phyloP scores from a whole-genome alignment of 2,113 vertebrate species.

The Agapornis roseicollis region DNA sequence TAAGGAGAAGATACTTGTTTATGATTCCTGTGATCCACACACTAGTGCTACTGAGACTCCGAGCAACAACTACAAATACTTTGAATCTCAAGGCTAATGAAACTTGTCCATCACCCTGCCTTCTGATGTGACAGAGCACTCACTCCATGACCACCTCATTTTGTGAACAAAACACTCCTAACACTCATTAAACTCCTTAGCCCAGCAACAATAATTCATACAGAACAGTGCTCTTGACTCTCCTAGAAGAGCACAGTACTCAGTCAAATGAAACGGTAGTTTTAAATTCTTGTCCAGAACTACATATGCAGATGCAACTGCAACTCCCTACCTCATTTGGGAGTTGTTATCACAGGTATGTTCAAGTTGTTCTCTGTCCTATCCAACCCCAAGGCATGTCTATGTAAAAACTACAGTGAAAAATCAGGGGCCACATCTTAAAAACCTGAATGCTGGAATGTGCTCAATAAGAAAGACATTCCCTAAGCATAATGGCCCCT shows the following conservation, averaged over 20 bases:
- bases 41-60: background rate
- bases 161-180: background rate
- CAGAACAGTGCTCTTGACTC: background rate
- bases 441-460: background rate
- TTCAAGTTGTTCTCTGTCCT: background rate
- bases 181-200: background rate
- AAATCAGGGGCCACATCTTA: background rate
- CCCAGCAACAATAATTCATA: background rate
- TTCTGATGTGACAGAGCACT: background rate
- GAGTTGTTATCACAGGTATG: background rate
- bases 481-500: background rate
- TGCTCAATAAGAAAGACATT: background rate
- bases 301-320: background rate
- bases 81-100: background rate
- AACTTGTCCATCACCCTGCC: background rate
- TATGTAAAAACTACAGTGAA: background rate
- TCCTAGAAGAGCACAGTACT: background rate
- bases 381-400: background rate
- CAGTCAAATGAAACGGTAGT: background rate
- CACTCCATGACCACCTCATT: background rate
- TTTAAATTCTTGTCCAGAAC: background rate
- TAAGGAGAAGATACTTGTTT: background rate
- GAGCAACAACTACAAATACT: background rate
- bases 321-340: background rate
- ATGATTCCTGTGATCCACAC: background rate